Base-by-base conservation (phyloP, 2,113 vertebrate species). In the Corapipo altera region DNA sequence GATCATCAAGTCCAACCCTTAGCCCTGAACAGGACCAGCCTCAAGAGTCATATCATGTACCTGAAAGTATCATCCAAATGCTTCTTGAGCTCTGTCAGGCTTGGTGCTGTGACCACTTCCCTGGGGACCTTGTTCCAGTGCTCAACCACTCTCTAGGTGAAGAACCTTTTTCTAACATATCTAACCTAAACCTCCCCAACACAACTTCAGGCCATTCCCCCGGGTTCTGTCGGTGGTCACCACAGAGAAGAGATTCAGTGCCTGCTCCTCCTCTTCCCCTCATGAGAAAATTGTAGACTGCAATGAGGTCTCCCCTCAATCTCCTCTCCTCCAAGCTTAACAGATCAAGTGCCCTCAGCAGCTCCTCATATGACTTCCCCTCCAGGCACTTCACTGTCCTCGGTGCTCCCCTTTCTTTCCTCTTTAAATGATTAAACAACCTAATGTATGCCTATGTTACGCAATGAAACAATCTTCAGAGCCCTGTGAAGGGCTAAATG, bases 361-460 rank as follows among this genome's bases (percentile, higher is more conserved):
- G 15, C 57, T n/a, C 21, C 57, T 59, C 57, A 24, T 24, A 59
- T 5, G 12, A 15, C 58, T 61, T n/a, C n/a, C 15, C 15, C 37
- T 64, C 37, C 28, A 28, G 27, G 37, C 12, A 18, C 12, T 41
- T 62, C 11, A 30, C 61, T 12, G 39, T 30, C 27, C 12, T 28
- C 8, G 2, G 28, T 62, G 26, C 26, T 27, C 37, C 39, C 26
- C 26, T 41, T 41, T 55, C 27, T n/a, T 59, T 44, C 10, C 30
- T 12, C 5, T 73, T 73, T 33, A 44, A 49, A 67, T 9, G 37
- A 55, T 28, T 61, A 12, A 35, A 37, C 10, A 72, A 5, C 22
- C 37, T 15, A 44, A 27, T 5, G 3, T 30, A 24, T 24, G 11
- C 2, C 5, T 41, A 3, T 15, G 9, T 20, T 32, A 72, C 1